A percentile compares a stretch with the other conserved stretches of the same genome.
Evolutionary conservation across 2,888 invertebrate species (phyloP).

Genomic region (Pseudoips prasinana): DNA sequence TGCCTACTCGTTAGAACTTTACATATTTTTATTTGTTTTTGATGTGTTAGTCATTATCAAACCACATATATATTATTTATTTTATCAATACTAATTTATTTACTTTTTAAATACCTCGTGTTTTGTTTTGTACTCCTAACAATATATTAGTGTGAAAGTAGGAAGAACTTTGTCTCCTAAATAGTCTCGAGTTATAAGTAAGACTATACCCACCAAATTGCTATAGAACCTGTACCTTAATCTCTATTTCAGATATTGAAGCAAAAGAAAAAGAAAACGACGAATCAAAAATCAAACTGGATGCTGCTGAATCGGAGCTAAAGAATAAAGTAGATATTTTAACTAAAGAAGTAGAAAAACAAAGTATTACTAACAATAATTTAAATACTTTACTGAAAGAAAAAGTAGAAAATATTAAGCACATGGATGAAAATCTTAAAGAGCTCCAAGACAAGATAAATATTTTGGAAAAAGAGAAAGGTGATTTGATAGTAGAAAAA

Average conservation of each 20-base stretch:
- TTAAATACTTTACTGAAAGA: constrained; percentile 38
- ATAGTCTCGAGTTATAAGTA: too few relatives aligned
- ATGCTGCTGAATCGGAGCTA: constrained; percentile 11
- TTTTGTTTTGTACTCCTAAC: too few relatives aligned
- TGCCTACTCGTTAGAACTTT: too few relatives aligned
- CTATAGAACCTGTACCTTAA: too few relatives aligned
- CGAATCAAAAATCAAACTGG: constrained; percentile 28
- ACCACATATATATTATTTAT: too few relatives aligned
- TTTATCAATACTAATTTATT: too few relatives aligned
- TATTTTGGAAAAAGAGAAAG: constrained; percentile 25
- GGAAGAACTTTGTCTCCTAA: too few relatives aligned
- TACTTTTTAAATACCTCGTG: too few relatives aligned
- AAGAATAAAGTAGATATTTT: constrained; percentile 25
- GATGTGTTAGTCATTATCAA: too few relatives aligned
- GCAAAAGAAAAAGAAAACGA: constrained; percentile 33
- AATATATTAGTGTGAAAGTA: too few relatives aligned
- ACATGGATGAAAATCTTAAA: constrained; percentile 36
- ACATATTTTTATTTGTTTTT: too few relatives aligned
- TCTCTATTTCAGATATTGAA: constrained; percentile 36
- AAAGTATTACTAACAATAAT: constrained; percentile 30
- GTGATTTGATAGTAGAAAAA: constrained; percentile 5
- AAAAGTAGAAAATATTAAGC: constrained; percentile 37
- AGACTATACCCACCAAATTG: too few relatives aligned
- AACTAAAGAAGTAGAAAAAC: constrained; percentile 25
- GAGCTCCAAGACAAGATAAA: constrained; percentile 30